These are phyloP conservation scores for Hephaestus fuliginosus DNA, from an alignment of 2,797 vertebrate genomes.

Conservation along the genomic window DNA sequence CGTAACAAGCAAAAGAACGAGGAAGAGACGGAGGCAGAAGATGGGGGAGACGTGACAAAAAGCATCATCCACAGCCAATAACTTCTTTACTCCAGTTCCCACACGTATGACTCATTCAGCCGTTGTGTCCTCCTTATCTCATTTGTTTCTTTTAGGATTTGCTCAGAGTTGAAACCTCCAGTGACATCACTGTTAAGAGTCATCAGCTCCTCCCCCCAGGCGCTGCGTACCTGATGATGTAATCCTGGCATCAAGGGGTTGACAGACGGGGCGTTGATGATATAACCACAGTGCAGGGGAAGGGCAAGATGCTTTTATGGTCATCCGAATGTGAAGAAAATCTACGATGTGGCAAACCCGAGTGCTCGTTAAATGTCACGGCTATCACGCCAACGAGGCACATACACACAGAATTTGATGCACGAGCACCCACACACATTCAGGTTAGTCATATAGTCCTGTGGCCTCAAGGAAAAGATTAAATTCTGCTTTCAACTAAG, in stretches of 20 bases:
- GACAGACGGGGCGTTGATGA: slow-evolving; percentile 60
- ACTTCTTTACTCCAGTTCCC: slow-evolving; percentile 38
- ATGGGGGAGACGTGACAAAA: slow-evolving; percentile 6
- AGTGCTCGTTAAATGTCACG: slow-evolving; percentile 27
- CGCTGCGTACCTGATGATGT: slow-evolving; percentile 62
- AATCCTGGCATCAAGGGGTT: slow-evolving; percentile 47
- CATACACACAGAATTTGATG: neutral
- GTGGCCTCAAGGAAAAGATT: slow-evolving; percentile 19
- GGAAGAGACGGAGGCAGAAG: slow-evolving; percentile 21
- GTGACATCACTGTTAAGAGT: slow-evolving; percentile 29
- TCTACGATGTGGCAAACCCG: neutral
- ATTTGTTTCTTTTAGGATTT: slow-evolving; percentile 24
- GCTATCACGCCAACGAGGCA: neutral
- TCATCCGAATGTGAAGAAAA: slow-evolving; percentile 22
- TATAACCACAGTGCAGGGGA: slow-evolving; percentile 56
- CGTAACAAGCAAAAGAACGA: neutral
- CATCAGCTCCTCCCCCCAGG: slow-evolving; percentile 43
- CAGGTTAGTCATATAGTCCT: slow-evolving; percentile 19
- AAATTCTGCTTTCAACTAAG: slow-evolving; percentile 14
- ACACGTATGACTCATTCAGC: slow-evolving; percentile 53
- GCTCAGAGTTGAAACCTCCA: slow-evolving; percentile 16
- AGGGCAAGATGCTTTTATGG: slow-evolving; percentile 32
- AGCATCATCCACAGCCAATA: slow-evolving; percentile 20
- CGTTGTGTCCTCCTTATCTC: slow-evolving; percentile 27
- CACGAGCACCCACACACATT: neutral